Conservation (phyloP, 2,888 invertebrate genomes). For the Thereva nobilitata region DNA sequence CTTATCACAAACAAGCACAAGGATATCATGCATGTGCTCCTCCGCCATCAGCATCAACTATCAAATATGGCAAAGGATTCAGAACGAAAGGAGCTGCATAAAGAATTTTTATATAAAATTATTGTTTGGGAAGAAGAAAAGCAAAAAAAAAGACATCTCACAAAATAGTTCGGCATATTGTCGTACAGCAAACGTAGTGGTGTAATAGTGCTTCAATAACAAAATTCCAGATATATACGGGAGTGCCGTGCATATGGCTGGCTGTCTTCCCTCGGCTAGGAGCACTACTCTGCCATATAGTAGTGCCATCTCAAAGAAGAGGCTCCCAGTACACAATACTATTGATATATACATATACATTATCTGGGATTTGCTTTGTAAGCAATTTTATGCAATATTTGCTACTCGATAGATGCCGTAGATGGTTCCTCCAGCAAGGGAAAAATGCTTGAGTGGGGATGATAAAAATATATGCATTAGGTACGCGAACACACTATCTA, state of each 20-base stretch:
- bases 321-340: slow-evolving; percentile 7
- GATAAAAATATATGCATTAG: too few species aligned
- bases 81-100: slow-evolving; percentile 9
- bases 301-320: not conserved
- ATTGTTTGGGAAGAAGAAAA: too few species aligned
- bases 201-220: slow-evolving; percentile 23
- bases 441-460: too few species aligned
- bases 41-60: slow-evolving; percentile 21
- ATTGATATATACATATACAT: slow-evolving; percentile 12
- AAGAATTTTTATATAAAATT: slow-evolving; percentile 10
- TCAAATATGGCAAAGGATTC: slow-evolving; percentile 30
- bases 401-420: slow-evolving; percentile 26
- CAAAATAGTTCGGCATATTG: slow-evolving; percentile 31
- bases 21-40: slow-evolving; percentile 17
- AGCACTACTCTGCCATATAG: slow-evolving; percentile 16
- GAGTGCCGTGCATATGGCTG: slow-evolving; percentile 23
- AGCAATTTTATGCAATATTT: slow-evolving; percentile 35
- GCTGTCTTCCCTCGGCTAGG: slow-evolving; percentile 10
- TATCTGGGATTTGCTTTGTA: slow-evolving; percentile 32
- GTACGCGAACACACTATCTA: too few species aligned
- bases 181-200: slow-evolving; percentile 19
- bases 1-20: not conserved
- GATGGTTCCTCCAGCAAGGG: too few species aligned
- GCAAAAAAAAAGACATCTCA: not conserved
- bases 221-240: slow-evolving; percentile 30